These are phyloP conservation scores for Nebria salina DNA, from an alignment of 2,888 invertebrate species.

Conservation along the genomic window DNA sequence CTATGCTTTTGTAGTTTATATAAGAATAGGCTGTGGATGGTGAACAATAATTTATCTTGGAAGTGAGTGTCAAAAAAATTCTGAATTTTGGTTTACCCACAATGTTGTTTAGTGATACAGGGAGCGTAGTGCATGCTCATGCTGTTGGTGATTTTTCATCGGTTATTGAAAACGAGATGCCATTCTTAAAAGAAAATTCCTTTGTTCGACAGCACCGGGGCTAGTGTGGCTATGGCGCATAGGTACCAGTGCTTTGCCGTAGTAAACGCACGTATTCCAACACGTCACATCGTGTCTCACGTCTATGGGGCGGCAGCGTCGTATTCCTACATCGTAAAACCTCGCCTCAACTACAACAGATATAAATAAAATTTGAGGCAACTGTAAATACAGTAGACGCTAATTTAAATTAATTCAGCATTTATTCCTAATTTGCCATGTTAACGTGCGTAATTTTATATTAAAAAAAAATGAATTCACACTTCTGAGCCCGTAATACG, in stretches of 20 bases:
- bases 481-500: neutral
- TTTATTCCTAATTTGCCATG: no score
- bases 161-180: constrained; percentile 30
- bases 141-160: constrained; percentile 31
- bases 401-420: no score
- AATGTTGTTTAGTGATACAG: constrained; percentile 4
- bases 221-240: neutral
- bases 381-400: no score
- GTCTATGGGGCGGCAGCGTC: neutral
- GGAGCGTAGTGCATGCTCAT: constrained; percentile 21
- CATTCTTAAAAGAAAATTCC: constrained; percentile 34
- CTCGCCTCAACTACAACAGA: neutral
- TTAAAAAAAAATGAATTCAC: neutral
- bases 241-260: neutral
- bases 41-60: neutral
- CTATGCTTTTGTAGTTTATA: no score
- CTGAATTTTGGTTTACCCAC: neutral
- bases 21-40: neutral
- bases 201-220: constrained; percentile 10
- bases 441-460: no score
- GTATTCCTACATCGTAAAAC: constrained; percentile 20
- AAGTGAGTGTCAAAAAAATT: neutral
- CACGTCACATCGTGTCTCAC: constrained; percentile 6
- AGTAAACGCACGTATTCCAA: neutral
- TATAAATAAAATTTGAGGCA: neutral